Evolutionary conservation across 2,797 vertebrate genomes (phyloP).

Genomic region (Helicolenus hilgendorfi): DNA sequence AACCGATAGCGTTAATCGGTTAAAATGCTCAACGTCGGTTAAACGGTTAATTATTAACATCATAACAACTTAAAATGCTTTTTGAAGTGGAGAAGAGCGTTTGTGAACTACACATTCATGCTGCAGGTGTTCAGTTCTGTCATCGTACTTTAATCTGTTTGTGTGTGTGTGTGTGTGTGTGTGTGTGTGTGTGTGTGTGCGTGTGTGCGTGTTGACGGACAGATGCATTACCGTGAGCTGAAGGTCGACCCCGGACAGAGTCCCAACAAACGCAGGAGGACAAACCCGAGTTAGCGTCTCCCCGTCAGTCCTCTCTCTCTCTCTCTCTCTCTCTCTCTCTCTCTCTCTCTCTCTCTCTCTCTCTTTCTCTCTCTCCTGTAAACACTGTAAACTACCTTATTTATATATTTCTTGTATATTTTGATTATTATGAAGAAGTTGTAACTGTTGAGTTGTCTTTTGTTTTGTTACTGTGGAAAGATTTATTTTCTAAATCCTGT

Average conservation of each 20-base stretch:
- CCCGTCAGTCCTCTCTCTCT: not conserved
- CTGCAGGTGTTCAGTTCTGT: no score
- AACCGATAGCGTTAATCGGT: no score
- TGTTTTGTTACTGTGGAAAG: slow-evolving; percentile 34
- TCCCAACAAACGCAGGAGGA: slow-evolving; percentile 93
- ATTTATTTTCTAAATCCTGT: slow-evolving; percentile 68
- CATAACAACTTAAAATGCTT: no score
- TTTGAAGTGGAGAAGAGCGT: no score
- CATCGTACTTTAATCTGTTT: not conserved
- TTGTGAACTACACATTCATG: no score
- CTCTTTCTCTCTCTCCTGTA: not conserved
- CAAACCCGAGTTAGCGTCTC: slow-evolving; percentile 87
- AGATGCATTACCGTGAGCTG: slow-evolving; percentile 96
- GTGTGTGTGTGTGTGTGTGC: not conserved
- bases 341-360: no score
- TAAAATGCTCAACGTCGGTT: no score
- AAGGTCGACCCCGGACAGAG: slow-evolving; percentile 93
- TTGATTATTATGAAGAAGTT: slow-evolving; percentile 8
- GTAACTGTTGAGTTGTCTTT: slow-evolving; percentile 3
- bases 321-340: no score
- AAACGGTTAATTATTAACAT: no score
- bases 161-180: not conserved
- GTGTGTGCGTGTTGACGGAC: slow-evolving; percentile 70
- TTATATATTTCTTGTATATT: slow-evolving; percentile 55
- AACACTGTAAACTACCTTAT: slow-evolving; percentile 43